A percentile compares a stretch with the other conserved stretches of the same genome.
Evolutionary conservation across 2,113 vertebrate species (phyloP).

Genomic region (Percina caprodes): DNA sequence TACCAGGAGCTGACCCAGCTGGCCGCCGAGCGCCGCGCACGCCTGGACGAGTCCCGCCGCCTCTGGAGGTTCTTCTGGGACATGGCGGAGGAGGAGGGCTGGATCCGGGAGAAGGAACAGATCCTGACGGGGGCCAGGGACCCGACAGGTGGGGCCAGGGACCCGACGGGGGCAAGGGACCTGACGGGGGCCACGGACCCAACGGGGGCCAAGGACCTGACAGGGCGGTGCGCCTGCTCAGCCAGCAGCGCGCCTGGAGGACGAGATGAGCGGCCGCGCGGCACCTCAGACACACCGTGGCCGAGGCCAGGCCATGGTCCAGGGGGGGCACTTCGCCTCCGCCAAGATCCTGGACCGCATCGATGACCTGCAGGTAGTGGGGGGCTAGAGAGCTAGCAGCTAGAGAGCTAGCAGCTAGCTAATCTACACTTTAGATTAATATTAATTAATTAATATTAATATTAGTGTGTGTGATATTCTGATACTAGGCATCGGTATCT

Average conservation of each 20-base stretch:
- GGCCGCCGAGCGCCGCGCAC: slow-evolving; percentile 89
- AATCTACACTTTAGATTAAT: too few relatives aligned
- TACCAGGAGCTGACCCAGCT: slow-evolving; percentile 96
- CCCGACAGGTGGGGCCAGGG: too few relatives aligned
- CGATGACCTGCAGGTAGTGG: slow-evolving; percentile 88
- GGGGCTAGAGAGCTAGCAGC: too few relatives aligned
- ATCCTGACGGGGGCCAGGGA: too few relatives aligned
- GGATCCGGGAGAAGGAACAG: slow-evolving; percentile 97
- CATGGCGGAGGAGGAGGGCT: slow-evolving; percentile 97
- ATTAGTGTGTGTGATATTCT: too few relatives aligned
- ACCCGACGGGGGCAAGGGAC: too few relatives aligned
- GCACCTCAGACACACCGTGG: slow-evolving; percentile 91
- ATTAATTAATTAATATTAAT: too few relatives aligned
- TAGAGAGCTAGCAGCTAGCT: too few relatives aligned
- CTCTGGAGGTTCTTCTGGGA: slow-evolving; percentile 99
- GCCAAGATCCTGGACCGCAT: slow-evolving; percentile 92
- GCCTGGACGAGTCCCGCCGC: slow-evolving; percentile 93
- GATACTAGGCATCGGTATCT: too few relatives aligned
- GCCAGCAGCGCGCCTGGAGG: slow-evolving; percentile 95
- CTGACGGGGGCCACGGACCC: too few relatives aligned
- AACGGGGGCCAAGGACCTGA: slow-evolving; percentile 94
- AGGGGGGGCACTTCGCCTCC: slow-evolving; percentile 91
- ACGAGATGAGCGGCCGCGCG: slow-evolving; percentile 94
- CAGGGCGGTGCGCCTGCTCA: slow-evolving; percentile 91
- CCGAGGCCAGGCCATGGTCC: slow-evolving; percentile 92